Conservation (phyloP, 2,888 invertebrate species). For the Lasioglossum malachurum region DNA sequence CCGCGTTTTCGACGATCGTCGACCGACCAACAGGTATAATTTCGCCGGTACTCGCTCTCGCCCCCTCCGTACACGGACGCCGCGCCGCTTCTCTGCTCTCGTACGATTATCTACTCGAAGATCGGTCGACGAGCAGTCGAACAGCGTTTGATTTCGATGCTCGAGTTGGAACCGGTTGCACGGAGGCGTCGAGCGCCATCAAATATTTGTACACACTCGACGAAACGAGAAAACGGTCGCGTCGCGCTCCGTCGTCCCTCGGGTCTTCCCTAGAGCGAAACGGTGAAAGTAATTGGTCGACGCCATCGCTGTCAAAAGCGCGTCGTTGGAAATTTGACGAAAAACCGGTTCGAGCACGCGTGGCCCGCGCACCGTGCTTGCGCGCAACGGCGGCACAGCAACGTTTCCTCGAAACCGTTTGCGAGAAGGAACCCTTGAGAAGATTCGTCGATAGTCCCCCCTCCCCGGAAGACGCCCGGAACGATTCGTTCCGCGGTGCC, state of each 20-base stretch:
- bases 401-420: neutral
- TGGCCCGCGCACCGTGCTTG: neutral
- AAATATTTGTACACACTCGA: neutral
- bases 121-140: neutral
- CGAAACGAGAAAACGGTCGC: neutral
- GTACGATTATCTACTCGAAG: neutral
- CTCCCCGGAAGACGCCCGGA: neutral
- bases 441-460: neutral
- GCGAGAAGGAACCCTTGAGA: neutral
- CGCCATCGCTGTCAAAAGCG: conserved; percentile 48
- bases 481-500: neutral
- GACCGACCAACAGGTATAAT: neutral
- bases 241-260: neutral
- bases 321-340: conserved; percentile 56
- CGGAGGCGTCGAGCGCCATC: neutral
- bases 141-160: neutral
- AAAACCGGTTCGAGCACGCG: conserved; percentile 65
- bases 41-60: neutral
- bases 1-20: conserved; percentile 3
- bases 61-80: neutral
- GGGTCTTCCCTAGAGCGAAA: neutral
- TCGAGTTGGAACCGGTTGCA: neutral
- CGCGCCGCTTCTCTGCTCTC: neutral
- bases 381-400: neutral
- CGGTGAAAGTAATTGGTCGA: conserved; percentile 44